Base-by-base conservation (phyloP, 2,797 vertebrate species). In the Chlorospingus semifuscus region DNA sequence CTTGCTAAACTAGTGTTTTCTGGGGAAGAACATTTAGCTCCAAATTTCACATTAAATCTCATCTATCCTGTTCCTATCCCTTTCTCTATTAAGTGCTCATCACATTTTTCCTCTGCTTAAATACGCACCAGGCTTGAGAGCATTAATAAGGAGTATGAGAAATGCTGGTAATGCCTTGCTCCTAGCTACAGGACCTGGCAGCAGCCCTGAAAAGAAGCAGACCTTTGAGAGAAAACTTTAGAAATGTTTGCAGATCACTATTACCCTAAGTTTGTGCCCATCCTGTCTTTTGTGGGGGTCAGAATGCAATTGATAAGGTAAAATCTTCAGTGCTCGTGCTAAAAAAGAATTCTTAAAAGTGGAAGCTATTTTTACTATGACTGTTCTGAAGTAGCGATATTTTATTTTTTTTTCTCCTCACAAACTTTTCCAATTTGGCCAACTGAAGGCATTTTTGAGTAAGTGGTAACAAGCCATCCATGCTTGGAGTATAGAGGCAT, bases 71-170 rank as follows among this genome's bases (percentile, higher is more conserved):
- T 36, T 24, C 11, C 10, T 68, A 64, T 20, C 15, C 16, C 11
- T 15, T 71, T 60, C 22, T 64, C 18, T 63, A 4, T 46, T 55
- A 71, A 57, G 41, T 30, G 15, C 3, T 72, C 7, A 46, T 53
- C 10, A 18, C 12, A 6, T 9, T 50, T 90, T 80, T 34, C 12
- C 59, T 91, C 56, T 5, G 2, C 37, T 64, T 26, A 5, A 13
- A 22, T 27, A 53, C 2, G 2, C 22, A 41, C 3, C 0, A 2
- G n/a, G 8, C 17, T 90, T 75, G 16, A 14, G 8, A 49, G 8
- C 4, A 15, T 30, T 44, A 53, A 47, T 49, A 37, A 55, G 34
- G 26, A 64, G 5, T 12, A 17, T 12, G 9, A 32, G 59, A 76
- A 87, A 66, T 41, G 41, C 10, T 79, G 70, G 15, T 19, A 34